These are phyloP conservation scores for Yponomeuta malinellus DNA, from an alignment of 2,888 invertebrate genomes.

Conservation along the genomic window DNA sequence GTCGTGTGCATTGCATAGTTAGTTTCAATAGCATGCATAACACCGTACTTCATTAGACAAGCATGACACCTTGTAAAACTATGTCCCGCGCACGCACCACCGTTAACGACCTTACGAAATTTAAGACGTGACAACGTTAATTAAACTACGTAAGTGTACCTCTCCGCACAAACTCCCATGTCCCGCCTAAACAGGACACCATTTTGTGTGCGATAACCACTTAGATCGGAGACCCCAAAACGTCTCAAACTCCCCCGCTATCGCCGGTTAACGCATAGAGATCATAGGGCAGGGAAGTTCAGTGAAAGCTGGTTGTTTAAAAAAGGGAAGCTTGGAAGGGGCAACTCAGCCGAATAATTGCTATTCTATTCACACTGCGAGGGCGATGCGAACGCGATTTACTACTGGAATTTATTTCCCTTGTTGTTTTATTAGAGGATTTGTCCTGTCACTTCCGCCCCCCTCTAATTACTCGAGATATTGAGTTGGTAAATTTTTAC, in stretches of 20 bases:
- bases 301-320: constrained; percentile 13
- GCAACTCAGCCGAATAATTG: constrained; percentile 74
- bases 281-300: neutral
- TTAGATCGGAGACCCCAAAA: constrained; percentile 2
- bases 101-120: constrained; percentile 26
- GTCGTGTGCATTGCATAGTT: too few species aligned
- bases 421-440: constrained; percentile 76
- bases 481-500: constrained; percentile 61
- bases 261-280: neutral
- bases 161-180: constrained; percentile 23
- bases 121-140: constrained; percentile 52
- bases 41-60: too few species aligned
- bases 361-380: constrained; percentile 75
- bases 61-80: constrained; percentile 12
- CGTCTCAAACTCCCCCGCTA: neutral
- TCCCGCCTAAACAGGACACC: constrained; percentile 16
- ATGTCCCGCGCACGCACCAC: constrained; percentile 21
- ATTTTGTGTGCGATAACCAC: constrained; percentile 6
- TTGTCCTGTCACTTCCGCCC: constrained; percentile 62
- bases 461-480: constrained; percentile 68
- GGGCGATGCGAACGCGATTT: constrained; percentile 51
- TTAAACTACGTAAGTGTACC: constrained; percentile 50
- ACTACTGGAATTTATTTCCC: constrained; percentile 72
- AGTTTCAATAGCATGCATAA: too few species aligned
- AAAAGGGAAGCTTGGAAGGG: constrained; percentile 16